Percentiles rank a stretch among this genome's conserved stretches.
phyloP scores from a whole-genome alignment of 2,888 invertebrate genomes.

The Helleia helle region DNA sequence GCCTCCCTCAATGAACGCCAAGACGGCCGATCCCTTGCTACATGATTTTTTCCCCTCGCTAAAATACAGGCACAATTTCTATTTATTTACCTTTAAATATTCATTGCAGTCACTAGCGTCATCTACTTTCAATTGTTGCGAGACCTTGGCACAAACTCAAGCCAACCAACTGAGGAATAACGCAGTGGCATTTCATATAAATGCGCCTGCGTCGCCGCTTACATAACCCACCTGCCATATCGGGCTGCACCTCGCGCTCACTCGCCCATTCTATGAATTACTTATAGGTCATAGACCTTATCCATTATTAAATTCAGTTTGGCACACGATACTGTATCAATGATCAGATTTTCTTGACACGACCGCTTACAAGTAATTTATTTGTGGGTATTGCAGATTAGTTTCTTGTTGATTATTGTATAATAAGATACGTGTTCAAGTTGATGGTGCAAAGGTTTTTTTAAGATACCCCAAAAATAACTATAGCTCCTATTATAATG shows the following conservation, averaged over 20 bases:
- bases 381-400: conserved; percentile 6
- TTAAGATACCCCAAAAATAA: too few relatives aligned
- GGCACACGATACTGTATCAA: conserved; percentile 35
- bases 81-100: background rate
- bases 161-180: conserved; percentile 44
- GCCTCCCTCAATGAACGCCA: too few relatives aligned
- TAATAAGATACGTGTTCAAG: too few relatives aligned
- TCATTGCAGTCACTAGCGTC: conserved; percentile 24
- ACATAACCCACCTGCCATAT: conserved; percentile 74
- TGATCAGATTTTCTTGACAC: conserved; percentile 27
- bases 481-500: too few relatives aligned
- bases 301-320: conserved; percentile 53
- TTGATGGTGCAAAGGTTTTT: too few relatives aligned
- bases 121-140: conserved; percentile 57
- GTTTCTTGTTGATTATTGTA: conserved; percentile 1
- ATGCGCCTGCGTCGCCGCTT: conserved; percentile 52
- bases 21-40: too few relatives aligned
- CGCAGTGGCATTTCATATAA: conserved; percentile 59
- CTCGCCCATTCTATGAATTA: conserved; percentile 70
- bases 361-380: conserved; percentile 3
- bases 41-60: too few relatives aligned
- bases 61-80: too few relatives aligned
- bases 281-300: conserved; percentile 69
- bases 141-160: conserved; percentile 54
- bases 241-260: conserved; percentile 63